These are phyloP conservation scores for Pogona vitticeps DNA, from an alignment of 2,113 vertebrate genomes.

Conservation along the genomic window DNA sequence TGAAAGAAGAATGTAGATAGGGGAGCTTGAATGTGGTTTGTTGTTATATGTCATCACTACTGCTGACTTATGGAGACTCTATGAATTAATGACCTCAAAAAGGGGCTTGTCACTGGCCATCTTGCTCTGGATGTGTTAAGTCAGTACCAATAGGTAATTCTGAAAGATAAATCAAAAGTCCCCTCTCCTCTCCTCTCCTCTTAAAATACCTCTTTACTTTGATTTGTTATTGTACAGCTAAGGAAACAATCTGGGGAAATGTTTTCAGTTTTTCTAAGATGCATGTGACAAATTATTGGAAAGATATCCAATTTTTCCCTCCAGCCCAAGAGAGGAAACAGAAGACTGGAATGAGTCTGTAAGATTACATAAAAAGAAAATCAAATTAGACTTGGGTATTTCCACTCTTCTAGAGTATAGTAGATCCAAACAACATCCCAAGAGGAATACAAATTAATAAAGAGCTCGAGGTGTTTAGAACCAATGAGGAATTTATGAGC, in stretches of 20 bases:
- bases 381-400: not conserved
- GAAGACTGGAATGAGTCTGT: not conserved
- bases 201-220: not conserved
- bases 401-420: not conserved
- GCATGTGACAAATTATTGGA: not conserved
- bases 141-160: not conserved
- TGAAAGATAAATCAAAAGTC: not conserved
- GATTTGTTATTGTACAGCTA: not conserved
- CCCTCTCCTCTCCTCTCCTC: not conserved
- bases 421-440: constrained; percentile 8
- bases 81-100: too few species aligned
- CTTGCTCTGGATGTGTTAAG: not conserved
- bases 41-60: too few species aligned
- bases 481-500: constrained; percentile 13
- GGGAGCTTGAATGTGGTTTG: too few species aligned
- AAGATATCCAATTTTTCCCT: not conserved
- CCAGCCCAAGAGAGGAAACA: not conserved
- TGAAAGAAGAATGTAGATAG: not conserved
- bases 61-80: too few species aligned
- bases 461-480: not conserved
- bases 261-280: not conserved
- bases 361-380: constrained; percentile 10
- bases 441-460: constrained; percentile 14
- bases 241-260: not conserved
- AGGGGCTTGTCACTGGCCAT: too few species aligned